phyloP scores from a whole-genome alignment of 2,113 vertebrate genomes.

The Ochotona curzoniae region DNA sequence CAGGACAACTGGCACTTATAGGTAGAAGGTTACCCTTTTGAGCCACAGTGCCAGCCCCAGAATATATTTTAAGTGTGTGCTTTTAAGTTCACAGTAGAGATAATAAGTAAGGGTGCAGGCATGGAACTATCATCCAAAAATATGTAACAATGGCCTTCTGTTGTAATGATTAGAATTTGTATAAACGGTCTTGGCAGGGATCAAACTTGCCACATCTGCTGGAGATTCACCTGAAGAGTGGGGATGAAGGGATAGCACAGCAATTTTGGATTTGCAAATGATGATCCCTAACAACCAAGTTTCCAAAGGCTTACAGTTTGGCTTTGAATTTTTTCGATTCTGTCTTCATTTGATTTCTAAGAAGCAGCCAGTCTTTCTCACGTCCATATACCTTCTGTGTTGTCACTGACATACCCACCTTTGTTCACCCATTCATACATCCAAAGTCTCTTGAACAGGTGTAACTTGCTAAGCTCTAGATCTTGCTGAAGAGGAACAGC shows the following conservation, averaged over 20 bases:
- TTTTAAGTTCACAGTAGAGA: background rate
- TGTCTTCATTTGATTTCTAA: background rate
- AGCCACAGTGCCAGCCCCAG: background rate
- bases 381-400: background rate
- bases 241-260: background rate
- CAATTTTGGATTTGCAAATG: background rate
- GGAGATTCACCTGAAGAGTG: background rate
- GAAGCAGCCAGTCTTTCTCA: background rate
- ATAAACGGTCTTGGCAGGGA: background rate
- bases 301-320: constrained; percentile 1
- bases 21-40: too few relatives aligned
- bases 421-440: background rate
- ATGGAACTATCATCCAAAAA: background rate
- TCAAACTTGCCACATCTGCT: background rate
- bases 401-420: background rate
- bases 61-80: background rate
- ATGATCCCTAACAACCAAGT: background rate
- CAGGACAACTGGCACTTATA: too few relatives aligned
- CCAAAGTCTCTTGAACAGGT: background rate
- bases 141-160: background rate
- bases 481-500: background rate
- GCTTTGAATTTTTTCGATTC: background rate
- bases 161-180: background rate
- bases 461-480: background rate
- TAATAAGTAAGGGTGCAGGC: background rate